Conservation (phyloP, 2,797 vertebrate genomes). For the Clarias laeviceps region DNA sequence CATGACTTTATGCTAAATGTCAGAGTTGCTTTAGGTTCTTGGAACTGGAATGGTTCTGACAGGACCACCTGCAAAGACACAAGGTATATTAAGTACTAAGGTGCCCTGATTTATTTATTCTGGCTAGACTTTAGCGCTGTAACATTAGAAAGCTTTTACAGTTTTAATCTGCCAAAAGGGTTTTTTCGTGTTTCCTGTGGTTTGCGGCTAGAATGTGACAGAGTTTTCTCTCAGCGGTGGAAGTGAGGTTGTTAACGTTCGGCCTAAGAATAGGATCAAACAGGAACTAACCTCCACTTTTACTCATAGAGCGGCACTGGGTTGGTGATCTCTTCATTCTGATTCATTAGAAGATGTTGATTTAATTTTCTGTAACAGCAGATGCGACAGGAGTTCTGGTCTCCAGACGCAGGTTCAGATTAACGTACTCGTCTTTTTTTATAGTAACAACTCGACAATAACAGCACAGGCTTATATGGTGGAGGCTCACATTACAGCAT, state of each 20-base stretch:
- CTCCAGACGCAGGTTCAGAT: not conserved
- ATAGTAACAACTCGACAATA: not conserved
- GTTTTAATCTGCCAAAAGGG: constrained; percentile 29
- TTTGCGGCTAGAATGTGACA: constrained; percentile 14
- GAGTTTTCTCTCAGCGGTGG: constrained; percentile 51
- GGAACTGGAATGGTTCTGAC: not conserved
- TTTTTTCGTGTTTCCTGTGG: constrained; percentile 29
- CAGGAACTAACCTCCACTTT: not conserved
- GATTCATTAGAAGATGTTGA: not conserved
- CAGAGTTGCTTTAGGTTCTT: constrained; percentile 14
- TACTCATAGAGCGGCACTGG: not conserved
- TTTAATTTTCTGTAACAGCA: not conserved
- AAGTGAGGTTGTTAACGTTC: constrained; percentile 33
- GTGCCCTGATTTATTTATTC: constrained; percentile 46
- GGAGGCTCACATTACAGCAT: not conserved
- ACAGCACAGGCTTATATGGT: not conserved
- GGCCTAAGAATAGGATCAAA: not conserved
- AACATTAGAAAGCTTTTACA: constrained; percentile 75
- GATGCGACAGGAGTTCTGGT: not conserved
- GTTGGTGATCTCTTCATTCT: not conserved
- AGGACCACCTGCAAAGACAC: constrained; percentile 32
- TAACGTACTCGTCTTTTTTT: not conserved
- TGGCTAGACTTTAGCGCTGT: constrained; percentile 42
- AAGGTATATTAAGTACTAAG: constrained; percentile 16
- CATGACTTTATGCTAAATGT: not conserved